Percentiles rank a stretch among this genome's conserved stretches.
phyloP scores from a whole-genome alignment of 2,113 vertebrate genomes.

The Leuciscus idus region DNA sequence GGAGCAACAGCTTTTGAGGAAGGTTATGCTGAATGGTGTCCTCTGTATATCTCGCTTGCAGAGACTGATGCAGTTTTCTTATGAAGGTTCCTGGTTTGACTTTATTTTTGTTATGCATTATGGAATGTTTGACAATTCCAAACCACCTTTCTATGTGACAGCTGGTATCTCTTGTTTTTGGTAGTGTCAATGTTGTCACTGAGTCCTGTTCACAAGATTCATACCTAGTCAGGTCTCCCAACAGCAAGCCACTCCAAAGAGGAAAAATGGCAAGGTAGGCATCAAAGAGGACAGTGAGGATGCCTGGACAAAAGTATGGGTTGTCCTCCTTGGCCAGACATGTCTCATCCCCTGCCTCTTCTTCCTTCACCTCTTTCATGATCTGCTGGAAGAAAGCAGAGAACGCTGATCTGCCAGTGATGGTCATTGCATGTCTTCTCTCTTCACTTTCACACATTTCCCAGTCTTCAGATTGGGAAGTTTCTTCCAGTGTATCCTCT shows the following conservation, averaged over 20 bases:
- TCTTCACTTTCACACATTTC: conserved; percentile 18
- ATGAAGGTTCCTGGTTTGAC: conserved; percentile 33
- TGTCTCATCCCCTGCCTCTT: neutral
- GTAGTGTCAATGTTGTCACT: neutral
- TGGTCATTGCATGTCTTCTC: conserved; percentile 12
- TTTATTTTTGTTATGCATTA: neutral
- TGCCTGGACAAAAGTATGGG: neutral
- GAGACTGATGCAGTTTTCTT: conserved; percentile 31
- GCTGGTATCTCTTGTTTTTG: conserved; percentile 44
- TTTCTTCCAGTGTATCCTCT: neutral
- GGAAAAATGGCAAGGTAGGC: conserved; percentile 3
- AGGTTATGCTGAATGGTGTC: conserved; percentile 15
- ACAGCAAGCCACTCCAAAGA: conserved; percentile 43
- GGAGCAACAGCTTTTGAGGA: neutral
- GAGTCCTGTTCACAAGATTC: neutral
- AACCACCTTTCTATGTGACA: conserved; percentile 45
- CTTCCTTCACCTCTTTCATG: neutral
- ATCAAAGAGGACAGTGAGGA: neutral
- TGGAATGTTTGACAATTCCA: conserved; percentile 52
- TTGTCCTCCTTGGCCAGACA: neutral
- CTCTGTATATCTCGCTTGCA: conserved; percentile 34
- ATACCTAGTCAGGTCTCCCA: conserved; percentile 33
- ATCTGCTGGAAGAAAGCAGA: conserved; percentile 4
- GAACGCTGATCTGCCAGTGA: conserved; percentile 46
- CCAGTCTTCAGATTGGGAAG: neutral